Percentiles rank a stretch among this genome's conserved stretches.
Evolutionary conservation across 2,888 invertebrate species (phyloP).

Genomic region (Hermaeophaga mercurialis): DNA sequence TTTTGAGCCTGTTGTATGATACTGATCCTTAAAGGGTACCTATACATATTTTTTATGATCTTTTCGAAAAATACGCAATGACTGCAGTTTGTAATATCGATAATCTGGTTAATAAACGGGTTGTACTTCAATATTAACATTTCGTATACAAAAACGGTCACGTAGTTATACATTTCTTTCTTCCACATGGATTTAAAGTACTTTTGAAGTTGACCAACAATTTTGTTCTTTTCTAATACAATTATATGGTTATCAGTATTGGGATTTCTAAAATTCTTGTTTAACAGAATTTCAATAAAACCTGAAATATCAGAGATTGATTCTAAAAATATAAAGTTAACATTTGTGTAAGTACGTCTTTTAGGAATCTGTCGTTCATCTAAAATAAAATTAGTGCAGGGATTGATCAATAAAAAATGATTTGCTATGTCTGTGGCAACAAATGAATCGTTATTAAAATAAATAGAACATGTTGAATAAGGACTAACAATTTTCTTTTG

Average conservation of each 20-base stretch:
- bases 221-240: not conserved
- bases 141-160: not conserved
- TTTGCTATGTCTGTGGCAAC: not conserved
- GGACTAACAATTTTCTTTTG: not conserved
- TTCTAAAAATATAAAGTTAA: constrained; percentile 10
- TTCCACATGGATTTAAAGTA: constrained; percentile 1
- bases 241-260: constrained; percentile 4
- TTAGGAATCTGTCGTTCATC: not conserved
- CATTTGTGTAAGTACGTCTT: not conserved
- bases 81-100: not conserved
- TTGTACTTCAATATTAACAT: constrained; percentile 7
- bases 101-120: constrained; percentile 4
- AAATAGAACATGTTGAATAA: constrained; percentile 10
- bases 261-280: not conserved
- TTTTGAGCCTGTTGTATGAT: not conserved
- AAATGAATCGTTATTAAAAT: not conserved
- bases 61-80: not conserved
- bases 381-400: constrained; percentile 1
- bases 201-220: not conserved
- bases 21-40: constrained; percentile 5
- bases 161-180: not conserved
- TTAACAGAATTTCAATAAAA: not conserved
- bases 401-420: not conserved
- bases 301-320: not conserved
- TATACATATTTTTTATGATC: constrained; percentile 4